Conservation (phyloP, 23 tunicate species). For the Botrylloides violaceus region DNA sequence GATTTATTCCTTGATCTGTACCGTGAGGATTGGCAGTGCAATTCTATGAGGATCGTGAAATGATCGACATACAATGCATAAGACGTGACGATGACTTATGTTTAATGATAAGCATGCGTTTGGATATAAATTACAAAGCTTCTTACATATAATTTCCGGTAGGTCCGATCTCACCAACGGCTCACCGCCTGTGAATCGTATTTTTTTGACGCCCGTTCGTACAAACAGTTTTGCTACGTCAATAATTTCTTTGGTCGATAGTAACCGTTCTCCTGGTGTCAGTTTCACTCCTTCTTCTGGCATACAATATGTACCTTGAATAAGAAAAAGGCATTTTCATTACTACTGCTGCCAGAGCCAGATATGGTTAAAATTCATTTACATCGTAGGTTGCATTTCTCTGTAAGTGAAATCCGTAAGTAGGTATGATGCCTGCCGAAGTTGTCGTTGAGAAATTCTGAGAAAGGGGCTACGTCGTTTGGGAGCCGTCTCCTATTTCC, state of each 20-base stretch:
- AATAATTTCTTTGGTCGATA: conserved; percentile 69
- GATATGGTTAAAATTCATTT: conserved; percentile 9
- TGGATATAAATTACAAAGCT: too few species aligned
- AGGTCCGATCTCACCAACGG: conserved; percentile 76
- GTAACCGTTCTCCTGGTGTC: conserved; percentile 47
- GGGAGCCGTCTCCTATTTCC: background rate
- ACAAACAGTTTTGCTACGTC: conserved; percentile 60
- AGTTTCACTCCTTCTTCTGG: conserved; percentile 89
- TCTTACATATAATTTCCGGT: conserved; percentile 60
- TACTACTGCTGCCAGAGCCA: background rate
- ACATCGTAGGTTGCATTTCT: conserved; percentile 92
- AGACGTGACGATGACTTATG: too few species aligned
- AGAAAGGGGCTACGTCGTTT: conserved; percentile 21
- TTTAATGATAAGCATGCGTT: background rate
- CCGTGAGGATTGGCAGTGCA: too few species aligned
- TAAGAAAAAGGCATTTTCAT: background rate
- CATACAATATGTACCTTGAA: conserved; percentile 89
- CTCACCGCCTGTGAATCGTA: conserved; percentile 96
- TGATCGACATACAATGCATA: too few species aligned
- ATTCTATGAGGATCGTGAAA: too few species aligned
- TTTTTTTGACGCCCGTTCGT: conserved; percentile 72
- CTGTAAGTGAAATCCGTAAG: conserved; percentile 87
- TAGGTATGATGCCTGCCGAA: conserved; percentile 71
- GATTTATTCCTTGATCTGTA: too few species aligned
- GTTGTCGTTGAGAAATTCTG: conserved; percentile 64